A percentile compares a stretch with the other conserved stretches of the same genome.
phyloP scores from a whole-genome alignment of 2,888 invertebrate genomes.

The Cheilosia vernalis region DNA sequence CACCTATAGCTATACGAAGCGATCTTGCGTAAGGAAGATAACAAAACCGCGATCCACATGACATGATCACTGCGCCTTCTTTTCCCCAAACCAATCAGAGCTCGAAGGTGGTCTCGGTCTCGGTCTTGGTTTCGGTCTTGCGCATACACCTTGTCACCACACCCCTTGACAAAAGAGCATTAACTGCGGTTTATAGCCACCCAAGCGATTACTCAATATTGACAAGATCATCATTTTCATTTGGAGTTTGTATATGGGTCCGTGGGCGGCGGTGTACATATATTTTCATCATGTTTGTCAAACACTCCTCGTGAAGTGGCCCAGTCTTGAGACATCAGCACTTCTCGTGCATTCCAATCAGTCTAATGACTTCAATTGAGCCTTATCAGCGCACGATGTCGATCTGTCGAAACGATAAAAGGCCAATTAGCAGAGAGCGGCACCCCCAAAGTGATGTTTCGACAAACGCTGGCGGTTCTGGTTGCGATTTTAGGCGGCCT shows the following conservation, averaged over 20 bases:
- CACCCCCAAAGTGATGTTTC: slow-evolving; percentile 54
- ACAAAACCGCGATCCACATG: slow-evolving; percentile 32
- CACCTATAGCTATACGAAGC: slow-evolving; percentile 7
- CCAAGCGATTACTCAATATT: slow-evolving; percentile 59
- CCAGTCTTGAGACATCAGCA: slow-evolving; percentile 11
- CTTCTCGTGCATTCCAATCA: slow-evolving; percentile 5
- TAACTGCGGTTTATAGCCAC: slow-evolving; percentile 48
- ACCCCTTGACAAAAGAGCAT: slow-evolving; percentile 37
- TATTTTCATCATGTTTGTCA: slow-evolving; percentile 6
- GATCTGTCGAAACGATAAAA: slow-evolving; percentile 27
- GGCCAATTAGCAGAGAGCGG: slow-evolving; percentile 5
- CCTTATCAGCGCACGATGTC: slow-evolving; percentile 27
- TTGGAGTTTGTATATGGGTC: too few species aligned
- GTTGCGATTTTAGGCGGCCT: slow-evolving; percentile 41
- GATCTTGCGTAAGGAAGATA: slow-evolving; percentile 37
- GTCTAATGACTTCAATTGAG: slow-evolving; percentile 12
- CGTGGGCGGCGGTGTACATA: slow-evolving; percentile 1
- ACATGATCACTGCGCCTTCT: slow-evolving; percentile 45
- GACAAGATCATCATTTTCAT: slow-evolving; percentile 47
- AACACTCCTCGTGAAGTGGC: slow-evolving; percentile 22
- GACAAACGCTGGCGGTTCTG: slow-evolving; percentile 21
- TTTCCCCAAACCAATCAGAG: slow-evolving; percentile 50
- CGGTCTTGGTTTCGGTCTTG: background rate
- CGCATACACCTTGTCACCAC: slow-evolving; percentile 27
- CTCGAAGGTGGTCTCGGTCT: slow-evolving; percentile 48